phyloP scores from a whole-genome alignment of 2,888 invertebrate genomes.

The Cheilosia variabilis region DNA sequence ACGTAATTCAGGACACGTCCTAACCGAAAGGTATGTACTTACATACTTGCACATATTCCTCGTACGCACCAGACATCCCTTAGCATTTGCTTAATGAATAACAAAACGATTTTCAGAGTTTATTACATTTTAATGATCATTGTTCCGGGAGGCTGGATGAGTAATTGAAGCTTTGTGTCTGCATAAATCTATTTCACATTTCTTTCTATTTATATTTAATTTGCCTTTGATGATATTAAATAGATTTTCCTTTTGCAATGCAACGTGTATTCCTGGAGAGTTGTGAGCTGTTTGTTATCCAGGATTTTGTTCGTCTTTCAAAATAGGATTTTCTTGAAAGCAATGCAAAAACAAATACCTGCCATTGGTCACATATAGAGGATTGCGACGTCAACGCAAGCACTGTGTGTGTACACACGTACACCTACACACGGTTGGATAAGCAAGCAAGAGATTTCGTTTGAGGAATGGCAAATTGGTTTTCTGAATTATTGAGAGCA shows the following conservation, averaged over 20 bases:
- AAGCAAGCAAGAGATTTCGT: not conserved
- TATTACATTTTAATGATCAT: constrained; percentile 49
- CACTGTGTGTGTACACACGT: not conserved
- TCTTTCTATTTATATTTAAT: constrained; percentile 23
- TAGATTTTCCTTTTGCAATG: constrained; percentile 36
- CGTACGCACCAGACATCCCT: not conserved
- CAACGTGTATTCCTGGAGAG: constrained; percentile 12
- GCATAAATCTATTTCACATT: constrained; percentile 4
- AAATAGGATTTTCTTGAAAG: constrained; percentile 16
- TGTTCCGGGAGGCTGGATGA: constrained; percentile 3
- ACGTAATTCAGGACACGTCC: constrained; percentile 62
- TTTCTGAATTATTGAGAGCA: not conserved
- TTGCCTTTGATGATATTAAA: constrained; percentile 52
- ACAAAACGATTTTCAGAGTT: constrained; percentile 43
- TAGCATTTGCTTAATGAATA: constrained; percentile 34
- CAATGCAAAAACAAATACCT: constrained; percentile 3
- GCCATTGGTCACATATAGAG: not conserved
- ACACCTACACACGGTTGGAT: not conserved
- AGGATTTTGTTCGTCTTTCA: constrained; percentile 15
- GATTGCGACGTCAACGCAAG: not conserved
- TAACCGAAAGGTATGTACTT: constrained; percentile 53
- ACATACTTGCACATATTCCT: not conserved
- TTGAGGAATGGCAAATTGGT: not conserved
- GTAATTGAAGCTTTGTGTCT: constrained; percentile 1
- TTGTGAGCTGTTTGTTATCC: constrained; percentile 3